Percentiles rank a stretch among this genome's conserved stretches.
These are phyloP conservation scores for Brachylomia viminalis DNA, from an alignment of 2,888 invertebrate genomes.

Conservation along the genomic window DNA sequence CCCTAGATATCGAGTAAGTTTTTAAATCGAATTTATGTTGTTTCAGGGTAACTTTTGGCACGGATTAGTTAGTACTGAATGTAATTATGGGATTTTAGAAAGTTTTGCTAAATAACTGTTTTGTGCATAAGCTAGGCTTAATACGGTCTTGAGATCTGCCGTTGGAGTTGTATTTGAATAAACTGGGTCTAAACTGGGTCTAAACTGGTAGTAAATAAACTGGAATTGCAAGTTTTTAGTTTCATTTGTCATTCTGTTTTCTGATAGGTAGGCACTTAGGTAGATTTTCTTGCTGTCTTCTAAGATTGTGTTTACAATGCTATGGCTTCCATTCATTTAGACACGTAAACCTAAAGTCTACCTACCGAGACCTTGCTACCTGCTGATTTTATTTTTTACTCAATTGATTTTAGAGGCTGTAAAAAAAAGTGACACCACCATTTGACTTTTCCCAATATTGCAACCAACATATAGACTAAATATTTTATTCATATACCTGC, in stretches of 20 bases:
- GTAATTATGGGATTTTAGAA: slow-evolving; percentile 78
- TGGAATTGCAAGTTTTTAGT: slow-evolving; percentile 10
- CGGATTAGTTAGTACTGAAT: slow-evolving; percentile 78
- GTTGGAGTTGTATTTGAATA: slow-evolving; percentile 35
- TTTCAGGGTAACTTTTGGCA: slow-evolving; percentile 75
- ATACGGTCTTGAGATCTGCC: slow-evolving; percentile 60
- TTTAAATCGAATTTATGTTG: slow-evolving; percentile 85
- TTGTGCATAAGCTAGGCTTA: slow-evolving; percentile 69
- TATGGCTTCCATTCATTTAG: neutral
- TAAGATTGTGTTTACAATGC: neutral
- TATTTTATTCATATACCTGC: slow-evolving; percentile 36
- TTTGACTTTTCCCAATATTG: neutral
- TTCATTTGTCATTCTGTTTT: neutral
- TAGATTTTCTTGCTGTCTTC: neutral
- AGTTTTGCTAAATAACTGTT: slow-evolving; percentile 68
- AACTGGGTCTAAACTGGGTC: slow-evolving; percentile 52
- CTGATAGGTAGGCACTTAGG: neutral
- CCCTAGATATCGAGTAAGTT: slow-evolving; percentile 87
- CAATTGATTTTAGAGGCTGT: neutral
- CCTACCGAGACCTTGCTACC: too few species aligned
- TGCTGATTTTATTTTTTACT: too few species aligned
- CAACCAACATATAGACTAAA: slow-evolving; percentile 29
- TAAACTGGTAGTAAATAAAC: slow-evolving; percentile 13
- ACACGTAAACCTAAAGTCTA: neutral
- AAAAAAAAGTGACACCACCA: neutral